Percentiles rank a stretch among this genome's conserved stretches.
phyloP scores from a whole-genome alignment of 2,888 invertebrate species.

The Theodoxus fluviatilis region DNA sequence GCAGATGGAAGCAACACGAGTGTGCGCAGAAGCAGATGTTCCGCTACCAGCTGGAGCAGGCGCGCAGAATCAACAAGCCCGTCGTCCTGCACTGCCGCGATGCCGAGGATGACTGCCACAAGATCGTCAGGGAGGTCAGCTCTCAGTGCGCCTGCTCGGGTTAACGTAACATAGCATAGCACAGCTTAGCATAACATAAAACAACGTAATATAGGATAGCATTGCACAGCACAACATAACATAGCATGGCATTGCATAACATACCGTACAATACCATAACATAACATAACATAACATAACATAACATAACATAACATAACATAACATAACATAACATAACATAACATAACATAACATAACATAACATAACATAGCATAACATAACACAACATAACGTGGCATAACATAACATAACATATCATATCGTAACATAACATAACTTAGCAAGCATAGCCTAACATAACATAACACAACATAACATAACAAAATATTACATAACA shows the following conservation, averaged over 20 bases:
- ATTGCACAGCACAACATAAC: not conserved
- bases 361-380: not conserved
- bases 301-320: not conserved
- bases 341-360: not conserved
- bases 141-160: no score
- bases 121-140: constrained; percentile 64
- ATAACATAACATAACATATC: not conserved
- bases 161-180: not conserved
- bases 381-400: not conserved
- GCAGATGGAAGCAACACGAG: constrained; percentile 53
- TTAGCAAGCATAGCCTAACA: no score
- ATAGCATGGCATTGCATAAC: not conserved
- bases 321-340: not conserved
- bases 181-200: not conserved
- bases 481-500: not conserved
- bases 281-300: not conserved
- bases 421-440: not conserved
- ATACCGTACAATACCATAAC: not conserved
- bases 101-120: constrained; percentile 65
- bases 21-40: constrained; percentile 65
- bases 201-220: not conserved
- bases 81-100: constrained; percentile 68
- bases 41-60: constrained; percentile 63
- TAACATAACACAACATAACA: not conserved
- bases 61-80: constrained; percentile 60